Percentiles rank a stretch among this genome's conserved stretches.
phyloP scores from a whole-genome alignment of 2,797 vertebrate species.

The Protosalanx chinensis region DNA sequence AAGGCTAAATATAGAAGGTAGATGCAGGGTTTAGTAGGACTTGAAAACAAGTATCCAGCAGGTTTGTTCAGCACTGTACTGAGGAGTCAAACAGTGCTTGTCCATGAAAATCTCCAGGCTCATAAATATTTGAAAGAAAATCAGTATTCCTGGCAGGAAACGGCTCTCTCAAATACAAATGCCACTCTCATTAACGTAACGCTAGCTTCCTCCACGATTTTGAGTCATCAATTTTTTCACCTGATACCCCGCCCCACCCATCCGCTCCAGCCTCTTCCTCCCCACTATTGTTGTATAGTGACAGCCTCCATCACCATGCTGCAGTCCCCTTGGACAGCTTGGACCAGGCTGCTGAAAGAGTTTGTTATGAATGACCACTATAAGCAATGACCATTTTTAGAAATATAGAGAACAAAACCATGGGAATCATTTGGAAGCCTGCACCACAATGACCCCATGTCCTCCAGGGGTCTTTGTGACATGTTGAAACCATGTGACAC shows the following conservation, averaged over 20 bases:
- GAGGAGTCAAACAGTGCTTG: too few species aligned
- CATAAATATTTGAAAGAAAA: conserved; percentile 14
- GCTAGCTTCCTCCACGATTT: conserved; percentile 4
- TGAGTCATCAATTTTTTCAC: conserved; percentile 12
- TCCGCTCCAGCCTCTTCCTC: background rate
- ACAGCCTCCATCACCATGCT: conserved; percentile 13
- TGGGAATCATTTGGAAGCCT: conserved; percentile 50
- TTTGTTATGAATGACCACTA: conserved; percentile 28
- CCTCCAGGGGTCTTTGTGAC: conserved; percentile 44
- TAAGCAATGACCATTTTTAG: conserved; percentile 11
- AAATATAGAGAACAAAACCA: conserved; percentile 37
- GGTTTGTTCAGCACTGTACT: too few species aligned
- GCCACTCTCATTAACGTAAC: conserved; percentile 13
- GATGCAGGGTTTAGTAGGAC: too few species aligned
- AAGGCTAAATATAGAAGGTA: too few species aligned
- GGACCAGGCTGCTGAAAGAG: conserved; percentile 4
- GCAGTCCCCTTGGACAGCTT: background rate
- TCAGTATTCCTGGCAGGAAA: conserved; percentile 14
- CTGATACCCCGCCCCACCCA: background rate
- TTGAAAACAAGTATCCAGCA: too few species aligned
- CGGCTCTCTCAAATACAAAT: conserved; percentile 8
- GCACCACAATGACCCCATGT: conserved; percentile 55
- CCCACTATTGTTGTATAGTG: conserved; percentile 2
- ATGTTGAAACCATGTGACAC: conserved; percentile 59
- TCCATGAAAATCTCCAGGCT: background rate